Conservation (phyloP, 1,140 invertebrate species). For the Drosophila bocqueti region DNA sequence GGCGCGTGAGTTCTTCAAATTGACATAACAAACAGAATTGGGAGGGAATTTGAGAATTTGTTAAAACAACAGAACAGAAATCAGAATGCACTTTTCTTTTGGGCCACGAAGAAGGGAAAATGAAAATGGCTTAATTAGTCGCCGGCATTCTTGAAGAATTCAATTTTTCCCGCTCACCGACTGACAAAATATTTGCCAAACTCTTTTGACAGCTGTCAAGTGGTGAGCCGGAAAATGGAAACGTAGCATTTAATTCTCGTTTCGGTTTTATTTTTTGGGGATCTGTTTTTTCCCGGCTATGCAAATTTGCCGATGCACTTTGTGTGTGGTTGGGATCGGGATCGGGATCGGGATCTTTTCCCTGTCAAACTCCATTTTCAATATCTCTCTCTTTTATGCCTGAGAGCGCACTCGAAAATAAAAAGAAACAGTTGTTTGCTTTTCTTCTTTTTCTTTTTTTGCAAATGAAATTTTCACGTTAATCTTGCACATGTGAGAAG, state of each 20-base stretch:
- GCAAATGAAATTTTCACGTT: slow-evolving; percentile 75
- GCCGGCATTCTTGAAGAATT: slow-evolving; percentile 18
- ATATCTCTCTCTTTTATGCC: slow-evolving; percentile 15
- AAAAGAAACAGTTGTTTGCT: slow-evolving; percentile 33
- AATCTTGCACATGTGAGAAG: slow-evolving; percentile 59
- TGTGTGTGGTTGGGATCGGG: slow-evolving; percentile 48
- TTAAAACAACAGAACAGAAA: slow-evolving; percentile 73
- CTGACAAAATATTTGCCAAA: slow-evolving; percentile 79
- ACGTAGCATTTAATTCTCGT: slow-evolving; percentile 65
- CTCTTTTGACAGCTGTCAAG: slow-evolving; percentile 80
- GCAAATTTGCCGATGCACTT: slow-evolving; percentile 73
- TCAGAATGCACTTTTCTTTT: slow-evolving; percentile 57
- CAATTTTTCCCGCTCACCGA: slow-evolving; percentile 17
- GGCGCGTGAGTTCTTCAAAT: slow-evolving; percentile 71
- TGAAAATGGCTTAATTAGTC: slow-evolving; percentile 73
- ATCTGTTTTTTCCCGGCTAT: slow-evolving; percentile 36
- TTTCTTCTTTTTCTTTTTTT: slow-evolving; percentile 1
- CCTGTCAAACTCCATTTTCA: slow-evolving; percentile 35
- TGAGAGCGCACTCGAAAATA: slow-evolving; percentile 39
- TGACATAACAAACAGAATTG: slow-evolving; percentile 58
- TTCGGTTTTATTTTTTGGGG: slow-evolving; percentile 46
- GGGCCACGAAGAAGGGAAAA: slow-evolving; percentile 12
- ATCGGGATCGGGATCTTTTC: slow-evolving; percentile 5
- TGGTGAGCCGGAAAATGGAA: slow-evolving; percentile 62
- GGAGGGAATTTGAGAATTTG: slow-evolving; percentile 64